phyloP scores from a whole-genome alignment of 2,888 invertebrate genomes.

The Gisinianus flammeolus region DNA sequence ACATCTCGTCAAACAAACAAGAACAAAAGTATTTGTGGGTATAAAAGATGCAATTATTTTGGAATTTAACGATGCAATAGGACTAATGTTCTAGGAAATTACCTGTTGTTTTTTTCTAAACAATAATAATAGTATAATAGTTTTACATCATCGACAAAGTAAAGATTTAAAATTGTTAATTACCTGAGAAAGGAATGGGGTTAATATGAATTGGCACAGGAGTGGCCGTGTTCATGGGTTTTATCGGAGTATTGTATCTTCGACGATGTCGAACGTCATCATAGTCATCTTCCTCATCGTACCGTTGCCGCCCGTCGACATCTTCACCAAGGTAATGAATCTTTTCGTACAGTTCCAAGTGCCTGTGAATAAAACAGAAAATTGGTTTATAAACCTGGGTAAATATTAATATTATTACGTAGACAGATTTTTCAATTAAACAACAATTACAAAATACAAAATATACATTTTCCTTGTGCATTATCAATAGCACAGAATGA shows the following conservation, averaged over 20 bases:
- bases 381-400: not conserved
- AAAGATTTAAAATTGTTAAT: too few species aligned
- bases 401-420: not conserved
- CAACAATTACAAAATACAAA: too few species aligned
- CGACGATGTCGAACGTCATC: conserved; percentile 71
- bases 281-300: conserved; percentile 79
- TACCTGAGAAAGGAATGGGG: conserved; percentile 15
- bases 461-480: too few species aligned
- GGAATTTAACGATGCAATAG: too few species aligned
- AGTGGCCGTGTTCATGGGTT: conserved; percentile 5
- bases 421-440: not conserved
- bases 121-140: too few species aligned
- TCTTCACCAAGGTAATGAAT: conserved; percentile 89
- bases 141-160: too few species aligned
- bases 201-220: conserved; percentile 43
- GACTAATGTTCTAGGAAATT: too few species aligned
- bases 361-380: conserved; percentile 59
- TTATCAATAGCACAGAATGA: too few species aligned
- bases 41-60: too few species aligned
- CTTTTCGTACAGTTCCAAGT: conserved; percentile 86
- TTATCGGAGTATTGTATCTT: conserved; percentile 64
- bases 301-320: conserved; percentile 71
- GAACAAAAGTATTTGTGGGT: too few species aligned
- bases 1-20: too few species aligned
- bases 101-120: too few species aligned